phyloP scores from a whole-genome alignment of 2,797 vertebrate genomes.

The Dryobates pubescens region DNA sequence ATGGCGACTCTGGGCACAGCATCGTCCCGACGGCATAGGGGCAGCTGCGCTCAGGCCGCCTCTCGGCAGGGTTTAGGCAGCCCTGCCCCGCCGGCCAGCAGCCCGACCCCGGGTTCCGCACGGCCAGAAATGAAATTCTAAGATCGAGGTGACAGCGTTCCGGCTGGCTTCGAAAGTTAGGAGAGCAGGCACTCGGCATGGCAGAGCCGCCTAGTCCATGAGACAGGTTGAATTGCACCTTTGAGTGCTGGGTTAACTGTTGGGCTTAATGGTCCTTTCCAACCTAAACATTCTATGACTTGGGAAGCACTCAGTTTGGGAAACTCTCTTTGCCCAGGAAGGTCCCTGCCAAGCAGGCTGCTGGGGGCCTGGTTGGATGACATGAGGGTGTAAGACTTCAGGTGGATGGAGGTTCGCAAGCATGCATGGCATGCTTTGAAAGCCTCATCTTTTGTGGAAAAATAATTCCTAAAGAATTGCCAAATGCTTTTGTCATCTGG shows the following conservation, averaged over 20 bases:
- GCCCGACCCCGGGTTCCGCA: neutral
- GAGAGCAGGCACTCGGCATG: neutral
- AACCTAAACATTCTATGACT: neutral
- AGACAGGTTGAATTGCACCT: neutral
- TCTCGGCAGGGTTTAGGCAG: neutral
- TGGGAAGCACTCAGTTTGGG: neutral
- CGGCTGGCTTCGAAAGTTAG: fast-evolving
- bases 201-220: neutral
- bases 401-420: neutral
- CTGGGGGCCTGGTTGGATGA: fast-evolving
- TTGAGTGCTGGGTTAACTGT: neutral
- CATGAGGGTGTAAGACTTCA: fast-evolving
- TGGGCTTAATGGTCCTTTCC: neutral
- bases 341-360: fast-evolving
- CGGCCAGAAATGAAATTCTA: fast-evolving
- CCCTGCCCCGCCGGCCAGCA: neutral
- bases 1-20: neutral
- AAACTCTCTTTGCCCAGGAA: neutral
- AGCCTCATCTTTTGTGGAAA: fast-evolving
- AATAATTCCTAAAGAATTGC: neutral
- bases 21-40: neutral
- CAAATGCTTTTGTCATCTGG: neutral
- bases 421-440: fast-evolving
- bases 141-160: fast-evolving
- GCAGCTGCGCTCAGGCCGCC: neutral